These are phyloP conservation scores for Plebejus anna DNA, from an alignment of 2,888 invertebrate species.

Conservation along the genomic window DNA sequence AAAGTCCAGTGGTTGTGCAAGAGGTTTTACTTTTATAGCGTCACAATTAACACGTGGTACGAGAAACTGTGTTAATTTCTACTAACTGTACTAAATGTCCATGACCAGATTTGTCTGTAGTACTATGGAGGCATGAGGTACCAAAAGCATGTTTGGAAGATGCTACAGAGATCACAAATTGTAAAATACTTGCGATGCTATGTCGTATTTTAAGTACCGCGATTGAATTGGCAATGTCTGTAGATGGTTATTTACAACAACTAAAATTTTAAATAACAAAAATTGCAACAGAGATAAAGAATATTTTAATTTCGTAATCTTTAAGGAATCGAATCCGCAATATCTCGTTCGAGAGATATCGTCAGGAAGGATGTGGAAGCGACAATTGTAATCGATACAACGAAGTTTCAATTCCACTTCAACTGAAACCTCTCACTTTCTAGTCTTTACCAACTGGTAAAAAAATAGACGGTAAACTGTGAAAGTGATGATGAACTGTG, in stretches of 20 bases:
- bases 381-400: neutral
- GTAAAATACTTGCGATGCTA: too few species aligned
- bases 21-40: slow-evolving; percentile 2
- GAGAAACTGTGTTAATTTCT: slow-evolving; percentile 10
- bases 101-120: neutral
- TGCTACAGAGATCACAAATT: neutral
- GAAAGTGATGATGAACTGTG: neutral
- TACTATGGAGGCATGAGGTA: neutral
- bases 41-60: neutral
- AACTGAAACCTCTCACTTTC: neutral
- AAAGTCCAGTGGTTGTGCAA: slow-evolving; percentile 12
- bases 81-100: neutral
- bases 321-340: neutral
- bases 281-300: neutral
- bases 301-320: neutral
- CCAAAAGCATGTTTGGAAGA: neutral
- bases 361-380: neutral
- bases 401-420: neutral
- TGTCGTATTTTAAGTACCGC: too few species aligned
- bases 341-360: neutral
- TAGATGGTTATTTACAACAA: too few species aligned
- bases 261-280: too few species aligned
- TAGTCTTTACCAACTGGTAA: neutral
- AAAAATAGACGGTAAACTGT: neutral
- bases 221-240: too few species aligned